phyloP scores from a whole-genome alignment of 1,140 invertebrate species.

The Aphelenchoides avenae region DNA sequence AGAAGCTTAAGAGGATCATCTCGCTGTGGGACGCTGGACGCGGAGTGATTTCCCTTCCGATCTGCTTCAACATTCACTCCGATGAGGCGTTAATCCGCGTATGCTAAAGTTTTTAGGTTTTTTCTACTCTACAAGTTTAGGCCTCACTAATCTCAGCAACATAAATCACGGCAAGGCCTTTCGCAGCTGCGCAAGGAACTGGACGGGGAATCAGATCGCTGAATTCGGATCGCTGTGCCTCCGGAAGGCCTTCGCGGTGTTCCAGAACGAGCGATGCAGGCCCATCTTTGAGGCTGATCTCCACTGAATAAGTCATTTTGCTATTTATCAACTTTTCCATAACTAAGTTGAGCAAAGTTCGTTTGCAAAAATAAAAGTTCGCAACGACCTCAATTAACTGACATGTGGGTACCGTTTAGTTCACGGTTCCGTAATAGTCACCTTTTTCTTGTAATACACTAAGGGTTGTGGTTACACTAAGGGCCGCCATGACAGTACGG shows the following conservation, averaged over 20 bases:
- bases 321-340: too few species aligned
- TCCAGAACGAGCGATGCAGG: slow-evolving; percentile 73
- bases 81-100: slow-evolving; percentile 87
- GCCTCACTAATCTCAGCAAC: slow-evolving; percentile 73
- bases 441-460: too few species aligned
- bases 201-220: slow-evolving; percentile 69
- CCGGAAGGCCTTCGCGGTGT: slow-evolving; percentile 76
- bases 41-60: slow-evolving; percentile 82
- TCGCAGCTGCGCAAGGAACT: slow-evolving; percentile 74
- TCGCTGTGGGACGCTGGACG: slow-evolving; percentile 77
- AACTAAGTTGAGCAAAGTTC: too few species aligned
- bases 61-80: slow-evolving; percentile 83
- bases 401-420: too few species aligned
- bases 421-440: too few species aligned
- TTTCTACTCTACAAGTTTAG: slow-evolving; percentile 45
- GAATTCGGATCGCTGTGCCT: slow-evolving; percentile 77
- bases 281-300: slow-evolving; percentile 68
- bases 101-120: slow-evolving; percentile 2
- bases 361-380: too few species aligned
- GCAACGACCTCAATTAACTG: too few species aligned
- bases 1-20: slow-evolving; percentile 75
- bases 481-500: too few species aligned
- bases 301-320: too few species aligned
- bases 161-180: slow-evolving; percentile 74
- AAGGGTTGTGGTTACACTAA: too few species aligned